Evolutionary conservation across 2,113 vertebrate species (phyloP), one percentile per base, ranked within the genome.

Genomic region (Gracilinanus agilis): DNA sequence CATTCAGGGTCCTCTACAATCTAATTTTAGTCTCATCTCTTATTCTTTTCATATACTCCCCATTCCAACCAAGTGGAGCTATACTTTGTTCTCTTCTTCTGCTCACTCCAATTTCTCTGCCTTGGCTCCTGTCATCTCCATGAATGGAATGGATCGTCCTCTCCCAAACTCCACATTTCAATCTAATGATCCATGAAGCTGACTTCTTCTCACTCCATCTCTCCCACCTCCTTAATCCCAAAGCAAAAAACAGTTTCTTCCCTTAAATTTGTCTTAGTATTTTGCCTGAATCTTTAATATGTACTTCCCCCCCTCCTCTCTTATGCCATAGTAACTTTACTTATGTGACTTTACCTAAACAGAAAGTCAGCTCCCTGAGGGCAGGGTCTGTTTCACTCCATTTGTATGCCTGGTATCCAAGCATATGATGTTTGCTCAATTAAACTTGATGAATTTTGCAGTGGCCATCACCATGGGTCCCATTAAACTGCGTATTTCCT

Each of bases 141-240:
- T 75, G 34, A 75, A 75, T n/a, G 34, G 13, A 75, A 21, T 75
- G 34, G 13, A n/a, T 16, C 67, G 2, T 13, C 67, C 1, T 75
- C 13, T 4, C 4, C 16, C 67, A n/a, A 16, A 75, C 34, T 19
- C 34, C 19, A 75, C 4, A n/a, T 7, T 75, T n/a, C 67, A 27
- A 67, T 34, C 27, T 67, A 67, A 34, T 67, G 61, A 67, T 67
- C 61, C 29, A 67, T 67, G 29, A 67, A 67, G 12, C 29, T 11
- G 34, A 34, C 67, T 75, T 75, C 67, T 67, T 34, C 61, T 24
- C 61, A 3, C 61, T 49, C 49, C 49, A 49, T 49, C 49, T 34
- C 61, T 27, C 29, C 34, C 5, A 0, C 0, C 29, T 6, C 13
- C 3, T 67, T 13, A 3, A 67, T 12, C 29, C 12, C 29, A 0